Conservation (phyloP, 2,888 invertebrate species). For the Cerastoderma edule region DNA sequence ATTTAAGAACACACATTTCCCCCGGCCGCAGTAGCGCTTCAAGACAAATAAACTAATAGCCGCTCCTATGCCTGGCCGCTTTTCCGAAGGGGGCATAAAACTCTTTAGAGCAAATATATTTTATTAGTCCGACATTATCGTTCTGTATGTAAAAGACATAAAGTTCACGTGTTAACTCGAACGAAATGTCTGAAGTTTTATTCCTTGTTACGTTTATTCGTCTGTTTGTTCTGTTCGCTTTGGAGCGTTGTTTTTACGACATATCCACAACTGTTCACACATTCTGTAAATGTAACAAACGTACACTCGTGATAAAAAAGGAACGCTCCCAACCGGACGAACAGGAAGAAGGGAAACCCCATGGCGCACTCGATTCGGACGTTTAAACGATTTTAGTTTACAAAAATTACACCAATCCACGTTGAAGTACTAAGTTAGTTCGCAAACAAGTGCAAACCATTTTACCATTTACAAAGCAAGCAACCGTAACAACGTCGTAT, state of each 20-base stretch:
- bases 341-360: neutral
- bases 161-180: slow-evolving; percentile 59
- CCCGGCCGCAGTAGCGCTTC: slow-evolving; percentile 48
- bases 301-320: neutral
- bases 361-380: neutral
- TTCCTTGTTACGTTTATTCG: slow-evolving; percentile 35
- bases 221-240: slow-evolving; percentile 37
- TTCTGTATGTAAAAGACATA: slow-evolving; percentile 58
- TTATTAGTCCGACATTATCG: slow-evolving; percentile 55
- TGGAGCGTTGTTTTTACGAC: slow-evolving; percentile 36
- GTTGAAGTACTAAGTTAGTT: slow-evolving; percentile 11
- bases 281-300: slow-evolving; percentile 10
- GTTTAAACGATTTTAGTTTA: neutral
- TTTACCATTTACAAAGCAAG: slow-evolving; percentile 27
- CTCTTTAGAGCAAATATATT: slow-evolving; percentile 55
- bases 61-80: slow-evolving; percentile 46
- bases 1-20: slow-evolving; percentile 62
- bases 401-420: slow-evolving; percentile 18
- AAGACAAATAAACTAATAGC: slow-evolving; percentile 63
- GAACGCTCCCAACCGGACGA: neutral
- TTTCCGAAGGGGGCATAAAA: slow-evolving; percentile 56
- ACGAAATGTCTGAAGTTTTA: slow-evolving; percentile 44
- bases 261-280: slow-evolving; percentile 47
- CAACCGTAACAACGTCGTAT: slow-evolving; percentile 34
- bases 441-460: slow-evolving; percentile 30